Evolutionary conservation across 37 sponge, comb jelly and placozoan genomes (phyloP), one percentile per base, ranked within the genome.

Genomic region (Geodia barretti): DNA sequence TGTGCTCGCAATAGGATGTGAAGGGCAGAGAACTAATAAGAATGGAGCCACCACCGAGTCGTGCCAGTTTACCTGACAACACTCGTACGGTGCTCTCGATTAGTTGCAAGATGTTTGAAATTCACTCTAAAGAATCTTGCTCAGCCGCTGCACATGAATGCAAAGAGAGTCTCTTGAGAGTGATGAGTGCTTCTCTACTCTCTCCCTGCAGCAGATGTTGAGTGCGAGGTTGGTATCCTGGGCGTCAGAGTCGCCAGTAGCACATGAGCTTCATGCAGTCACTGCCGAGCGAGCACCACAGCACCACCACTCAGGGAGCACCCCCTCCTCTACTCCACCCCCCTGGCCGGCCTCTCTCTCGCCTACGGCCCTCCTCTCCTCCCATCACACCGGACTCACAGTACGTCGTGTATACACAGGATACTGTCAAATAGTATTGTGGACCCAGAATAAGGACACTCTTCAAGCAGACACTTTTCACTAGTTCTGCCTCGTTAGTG

Each of bases 241-340:
- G 83, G n/a, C n/a, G 89, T 40, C 82, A 80, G 72, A 84, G 86
- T 32, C n/a, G n/a, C 95, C 95, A 1, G 80, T 88, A 67, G 95
- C 91, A 21, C 95, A 95, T 47, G 79, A n/a, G 89, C 1, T 87
- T 95, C 74, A 32, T 91, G 39, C 95, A 90, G 78, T 70, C 89
- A 30, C 85, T 91, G 66, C 77, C 70, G 58, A 66, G 60, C 4
- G 23, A 47, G 3, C 68, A 67, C 1, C 74, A 67, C 59, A 32
- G 64, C 1, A 66, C 42, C 43, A 64, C 74, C 4, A 40, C 65
- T 54, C 74, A 47, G 79, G 66, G 1, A 59, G 64, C 75, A 67
- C 75, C 19, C 76, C 70, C 42, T 62, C 87, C 30, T 87, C 81
- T 67, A 79, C 80, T 33, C 75, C 65, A n/a, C 71, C 73, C 25